Conservation (phyloP, 2,113 vertebrate genomes). For the Equus przewalskii region DNA sequence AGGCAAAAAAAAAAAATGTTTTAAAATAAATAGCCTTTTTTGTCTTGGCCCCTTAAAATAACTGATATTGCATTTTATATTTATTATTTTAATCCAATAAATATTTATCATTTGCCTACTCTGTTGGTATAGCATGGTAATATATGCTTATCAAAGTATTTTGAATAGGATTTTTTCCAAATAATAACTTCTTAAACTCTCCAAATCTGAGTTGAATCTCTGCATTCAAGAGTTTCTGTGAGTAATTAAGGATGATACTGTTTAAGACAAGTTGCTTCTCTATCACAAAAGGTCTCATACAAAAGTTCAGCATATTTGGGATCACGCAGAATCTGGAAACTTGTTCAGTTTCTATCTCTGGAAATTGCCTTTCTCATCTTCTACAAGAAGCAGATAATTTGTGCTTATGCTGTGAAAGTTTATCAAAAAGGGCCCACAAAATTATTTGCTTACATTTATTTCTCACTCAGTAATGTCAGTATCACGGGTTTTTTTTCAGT, state of each 20-base stretch:
- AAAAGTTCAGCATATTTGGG: neutral
- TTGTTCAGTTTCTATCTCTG: neutral
- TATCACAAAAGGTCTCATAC: neutral
- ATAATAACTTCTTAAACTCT: neutral
- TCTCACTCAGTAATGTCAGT: neutral
- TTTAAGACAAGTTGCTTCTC: neutral
- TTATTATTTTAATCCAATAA: slow-evolving; percentile 12
- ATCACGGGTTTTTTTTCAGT: neutral
- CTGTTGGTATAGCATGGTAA: neutral
- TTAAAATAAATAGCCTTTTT: neutral
- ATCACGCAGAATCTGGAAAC: neutral
- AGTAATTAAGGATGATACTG: neutral
- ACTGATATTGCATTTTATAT: neutral
- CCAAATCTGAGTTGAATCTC: slow-evolving; percentile 16
- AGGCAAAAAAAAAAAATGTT: neutral
- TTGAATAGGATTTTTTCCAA: slow-evolving; percentile 33
- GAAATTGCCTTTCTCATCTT: neutral
- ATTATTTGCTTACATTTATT: slow-evolving; percentile 27
- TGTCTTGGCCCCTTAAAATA: slow-evolving; percentile 17
- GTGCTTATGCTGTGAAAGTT: neutral
- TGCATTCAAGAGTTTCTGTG: neutral
- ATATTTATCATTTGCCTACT: neutral
- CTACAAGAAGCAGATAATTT: neutral
- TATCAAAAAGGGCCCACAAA: slow-evolving; percentile 11
- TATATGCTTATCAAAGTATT: slow-evolving; percentile 4